These are phyloP conservation scores for Aphidius ervi DNA, from an alignment of 1,140 invertebrate species.

Conservation along the genomic window DNA sequence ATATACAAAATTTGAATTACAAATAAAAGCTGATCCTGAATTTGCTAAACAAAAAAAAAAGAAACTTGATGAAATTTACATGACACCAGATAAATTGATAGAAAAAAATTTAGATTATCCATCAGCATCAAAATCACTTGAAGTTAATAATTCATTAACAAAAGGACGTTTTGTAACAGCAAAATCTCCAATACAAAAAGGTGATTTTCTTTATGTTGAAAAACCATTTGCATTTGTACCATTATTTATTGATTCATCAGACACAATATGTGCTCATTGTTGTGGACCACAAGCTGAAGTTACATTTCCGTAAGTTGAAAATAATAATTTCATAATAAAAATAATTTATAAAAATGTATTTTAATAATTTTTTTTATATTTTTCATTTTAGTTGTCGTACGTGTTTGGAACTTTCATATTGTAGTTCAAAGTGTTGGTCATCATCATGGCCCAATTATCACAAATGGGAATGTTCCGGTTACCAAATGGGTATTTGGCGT, in stretches of 20 bases:
- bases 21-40: background rate
- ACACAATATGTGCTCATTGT: slow-evolving; percentile 54
- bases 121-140: slow-evolving; percentile 38
- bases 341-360: slow-evolving; percentile 9
- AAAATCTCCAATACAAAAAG: slow-evolving; percentile 55
- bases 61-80: slow-evolving; percentile 1
- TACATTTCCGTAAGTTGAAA: slow-evolving; percentile 51
- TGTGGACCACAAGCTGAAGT: slow-evolving; percentile 50
- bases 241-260: slow-evolving; percentile 45
- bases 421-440: slow-evolving; percentile 60
- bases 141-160: slow-evolving; percentile 36
- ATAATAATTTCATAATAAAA: slow-evolving; percentile 10
- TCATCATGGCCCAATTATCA: slow-evolving; percentile 63
- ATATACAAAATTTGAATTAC: no score
- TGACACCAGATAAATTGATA: slow-evolving; percentile 25
- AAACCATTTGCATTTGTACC: slow-evolving; percentile 66
- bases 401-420: slow-evolving; percentile 66
- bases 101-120: slow-evolving; percentile 38
- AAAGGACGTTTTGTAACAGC: slow-evolving; percentile 57
- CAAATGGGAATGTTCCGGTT: slow-evolving; percentile 69
- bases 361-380: slow-evolving; percentile 5
- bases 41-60: slow-evolving; percentile 8
- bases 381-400: slow-evolving; percentile 56
- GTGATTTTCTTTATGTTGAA: slow-evolving; percentile 66
- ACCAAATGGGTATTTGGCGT: slow-evolving; percentile 58